Base-by-base conservation (phyloP, 1,140 invertebrate genomes). In the Dermatophagoides farinae region DNA sequence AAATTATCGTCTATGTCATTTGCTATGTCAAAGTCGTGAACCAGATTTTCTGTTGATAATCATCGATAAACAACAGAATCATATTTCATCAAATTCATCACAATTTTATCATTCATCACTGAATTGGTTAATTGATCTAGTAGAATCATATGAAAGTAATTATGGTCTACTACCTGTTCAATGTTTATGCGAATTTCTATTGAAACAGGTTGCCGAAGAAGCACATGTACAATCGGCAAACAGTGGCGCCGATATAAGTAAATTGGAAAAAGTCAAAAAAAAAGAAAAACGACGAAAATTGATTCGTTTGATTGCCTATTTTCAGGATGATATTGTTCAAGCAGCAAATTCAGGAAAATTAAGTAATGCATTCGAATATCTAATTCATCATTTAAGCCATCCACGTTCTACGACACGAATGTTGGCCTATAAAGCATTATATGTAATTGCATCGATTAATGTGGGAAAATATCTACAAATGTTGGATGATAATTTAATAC, bases 81-180 rank as follows among this genome's bases (percentile, higher is more conserved):
- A 40, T 18, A 18, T 6, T 14, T 44, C 16, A n/a, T 12, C 52
- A 25, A n/a, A n/a, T 46, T 5, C 9, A 10, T 31, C 22, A 11
- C 16, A 57, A 60, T 43, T 39, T 51, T 52, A 25, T 53, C 58
- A 68, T 77, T 85, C 88, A 63, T 86, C 90, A 22, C 93, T 97
- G 88, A 88, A 91, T 6, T 97, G 91, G 91, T 75, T 97, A 41
- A 88, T 89, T 14, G 88, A 93, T 70, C 73, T 97, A 38, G 86
- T 97, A 14, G 85, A 91, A 65, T 88, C 85, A 64, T 88, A 85
- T 66, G 88, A 92, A 68, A 82, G 86, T 4, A 85, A 86, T n/a
- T 75, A 77, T 61, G 80, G 84, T 67, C 83, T 89, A 61, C 72
- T 97, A 10, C 91, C 91, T 0, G 88, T 96, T 23, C 90, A 95